Percentiles rank a stretch among this genome's conserved stretches.
These are phyloP conservation scores for Archivesica marissinica DNA, from an alignment of 1,140 invertebrate species.

Conservation along the genomic window DNA sequence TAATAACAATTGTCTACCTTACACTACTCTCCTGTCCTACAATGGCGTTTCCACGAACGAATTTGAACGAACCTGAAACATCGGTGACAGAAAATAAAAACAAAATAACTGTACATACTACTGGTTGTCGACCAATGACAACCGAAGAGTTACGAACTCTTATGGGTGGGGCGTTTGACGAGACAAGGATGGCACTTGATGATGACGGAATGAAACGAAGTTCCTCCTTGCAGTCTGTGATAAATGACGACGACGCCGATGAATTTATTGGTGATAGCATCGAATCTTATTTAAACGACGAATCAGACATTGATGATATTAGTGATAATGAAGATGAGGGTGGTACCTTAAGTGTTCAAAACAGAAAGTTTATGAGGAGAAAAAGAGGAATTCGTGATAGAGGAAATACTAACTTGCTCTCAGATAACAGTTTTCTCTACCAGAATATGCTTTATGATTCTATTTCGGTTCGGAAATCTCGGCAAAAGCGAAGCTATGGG, in stretches of 20 bases:
- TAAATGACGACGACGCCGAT: slow-evolving; percentile 15
- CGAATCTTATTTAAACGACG: slow-evolving; percentile 45
- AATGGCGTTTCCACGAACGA: background rate
- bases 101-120: slow-evolving; percentile 40
- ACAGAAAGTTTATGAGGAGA: slow-evolving; percentile 53
- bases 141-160: slow-evolving; percentile 26
- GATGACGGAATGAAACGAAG: slow-evolving; percentile 33
- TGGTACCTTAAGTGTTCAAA: slow-evolving; percentile 55
- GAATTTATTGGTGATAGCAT: slow-evolving; percentile 13
- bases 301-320: slow-evolving; percentile 50
- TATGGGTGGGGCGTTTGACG: slow-evolving; percentile 50
- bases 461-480: slow-evolving; percentile 52
- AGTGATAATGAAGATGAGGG: slow-evolving; percentile 19
- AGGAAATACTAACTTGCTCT: slow-evolving; percentile 26
- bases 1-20: slow-evolving; percentile 42
- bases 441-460: slow-evolving; percentile 49
- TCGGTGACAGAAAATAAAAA: slow-evolving; percentile 18
- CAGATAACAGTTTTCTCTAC: slow-evolving; percentile 45
- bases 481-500: slow-evolving; percentile 8
- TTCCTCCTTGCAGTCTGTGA: slow-evolving; percentile 44
- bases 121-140: slow-evolving; percentile 43
- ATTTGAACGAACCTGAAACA: slow-evolving; percentile 28
- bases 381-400: slow-evolving; percentile 17
- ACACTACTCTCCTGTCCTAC: slow-evolving; percentile 26
- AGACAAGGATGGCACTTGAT: slow-evolving; percentile 32